Evolutionary conservation across 2,113 vertebrate genomes (phyloP).

Genomic region (Psittacara wagleri): DNA sequence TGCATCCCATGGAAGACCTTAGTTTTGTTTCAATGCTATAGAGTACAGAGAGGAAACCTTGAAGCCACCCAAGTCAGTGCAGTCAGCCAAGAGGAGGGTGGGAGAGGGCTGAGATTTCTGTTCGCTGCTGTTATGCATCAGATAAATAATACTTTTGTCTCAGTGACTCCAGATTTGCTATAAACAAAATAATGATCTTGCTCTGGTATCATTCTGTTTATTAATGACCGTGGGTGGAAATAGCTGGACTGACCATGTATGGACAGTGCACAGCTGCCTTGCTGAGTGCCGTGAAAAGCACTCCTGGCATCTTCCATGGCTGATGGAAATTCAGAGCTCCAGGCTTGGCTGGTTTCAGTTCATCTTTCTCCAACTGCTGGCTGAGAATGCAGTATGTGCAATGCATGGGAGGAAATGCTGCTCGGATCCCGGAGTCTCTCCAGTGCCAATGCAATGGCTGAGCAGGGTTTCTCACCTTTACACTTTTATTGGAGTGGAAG

Average conservation of each 20-base stretch:
- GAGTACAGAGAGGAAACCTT: too few relatives aligned
- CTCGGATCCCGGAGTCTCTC: neutral
- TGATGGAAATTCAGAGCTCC: neutral
- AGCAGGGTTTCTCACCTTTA: neutral
- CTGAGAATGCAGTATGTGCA: neutral
- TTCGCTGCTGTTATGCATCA: neutral
- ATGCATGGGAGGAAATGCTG: fast-evolving
- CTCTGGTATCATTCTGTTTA: neutral
- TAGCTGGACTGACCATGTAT: neutral
- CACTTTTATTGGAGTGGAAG: neutral
- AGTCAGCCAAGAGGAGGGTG: neutral
- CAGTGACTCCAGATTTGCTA: neutral
- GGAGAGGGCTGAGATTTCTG: neutral
- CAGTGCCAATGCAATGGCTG: neutral
- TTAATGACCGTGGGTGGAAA: neutral
- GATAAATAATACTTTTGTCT: neutral
- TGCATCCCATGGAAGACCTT: neutral
- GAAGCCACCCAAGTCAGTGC: neutral
- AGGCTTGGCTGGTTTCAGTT: neutral
- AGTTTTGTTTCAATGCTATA: fast-evolving
- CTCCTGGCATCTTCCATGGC: neutral
- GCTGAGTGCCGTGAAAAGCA: too few relatives aligned
- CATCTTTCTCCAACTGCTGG: fast-evolving
- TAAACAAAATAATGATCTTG: neutral
- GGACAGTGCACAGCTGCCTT: neutral